phyloP scores from a whole-genome alignment of 2,797 vertebrate species.

The Otus scops region DNA sequence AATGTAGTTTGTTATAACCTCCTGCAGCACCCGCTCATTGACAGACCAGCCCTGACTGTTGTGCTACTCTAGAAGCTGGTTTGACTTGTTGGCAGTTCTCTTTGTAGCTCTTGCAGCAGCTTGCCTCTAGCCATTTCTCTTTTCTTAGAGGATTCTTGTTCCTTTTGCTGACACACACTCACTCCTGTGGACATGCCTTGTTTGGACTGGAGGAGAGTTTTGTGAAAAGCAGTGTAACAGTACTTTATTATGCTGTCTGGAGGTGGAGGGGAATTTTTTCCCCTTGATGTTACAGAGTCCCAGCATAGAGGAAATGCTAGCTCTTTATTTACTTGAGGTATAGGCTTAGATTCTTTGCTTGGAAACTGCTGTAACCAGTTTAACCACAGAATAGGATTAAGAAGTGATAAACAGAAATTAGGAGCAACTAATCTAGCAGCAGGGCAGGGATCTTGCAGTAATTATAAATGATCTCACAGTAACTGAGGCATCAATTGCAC shows the following conservation, averaged over 20 bases:
- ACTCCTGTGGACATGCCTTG: background rate
- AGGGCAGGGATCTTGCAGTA: background rate
- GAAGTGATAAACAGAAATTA: background rate
- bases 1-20: background rate
- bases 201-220: background rate
- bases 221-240: background rate
- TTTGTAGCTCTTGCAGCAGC: slow-evolving; percentile 15
- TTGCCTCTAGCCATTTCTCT: background rate
- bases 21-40: background rate
- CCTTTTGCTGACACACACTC: background rate
- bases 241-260: background rate
- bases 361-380: background rate
- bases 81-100: background rate
- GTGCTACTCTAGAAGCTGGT: background rate
- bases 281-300: background rate
- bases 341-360: background rate
- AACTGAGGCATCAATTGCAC: background rate
- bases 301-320: background rate
- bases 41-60: background rate
- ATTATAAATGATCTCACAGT: background rate
- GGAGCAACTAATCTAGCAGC: background rate
- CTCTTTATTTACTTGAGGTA: background rate
- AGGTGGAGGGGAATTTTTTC: background rate
- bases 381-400: background rate
- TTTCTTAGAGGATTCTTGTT: background rate